A percentile compares a stretch with the other conserved stretches of the same genome.
These are phyloP conservation scores for Protonibea diacanthus DNA, from an alignment of 2,797 vertebrate species.

Conservation along the genomic window DNA sequence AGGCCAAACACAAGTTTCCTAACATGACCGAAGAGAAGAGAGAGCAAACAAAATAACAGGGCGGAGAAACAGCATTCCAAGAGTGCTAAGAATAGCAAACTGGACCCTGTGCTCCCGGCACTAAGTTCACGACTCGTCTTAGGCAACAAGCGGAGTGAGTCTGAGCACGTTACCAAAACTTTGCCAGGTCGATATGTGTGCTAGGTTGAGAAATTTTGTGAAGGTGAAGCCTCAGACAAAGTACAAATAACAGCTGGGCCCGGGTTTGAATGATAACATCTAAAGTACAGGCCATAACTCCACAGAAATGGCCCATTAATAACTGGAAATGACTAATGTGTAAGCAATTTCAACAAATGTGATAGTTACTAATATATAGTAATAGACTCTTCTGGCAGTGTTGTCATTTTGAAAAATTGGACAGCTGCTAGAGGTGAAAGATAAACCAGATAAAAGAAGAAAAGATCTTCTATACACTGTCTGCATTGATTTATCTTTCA, in stretches of 20 bases:
- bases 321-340: not conserved
- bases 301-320: not conserved
- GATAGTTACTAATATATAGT: not conserved
- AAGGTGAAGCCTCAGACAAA: not conserved
- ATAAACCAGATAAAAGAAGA: conserved; percentile 20
- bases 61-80: conserved; percentile 85
- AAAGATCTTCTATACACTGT: conserved; percentile 11
- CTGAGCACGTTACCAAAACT: conserved; percentile 56
- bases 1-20: conserved; percentile 72
- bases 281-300: not conserved
- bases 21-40: conserved; percentile 70
- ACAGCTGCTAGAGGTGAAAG: conserved; percentile 21
- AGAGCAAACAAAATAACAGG: conserved; percentile 83
- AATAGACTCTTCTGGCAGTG: not conserved
- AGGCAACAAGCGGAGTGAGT: conserved; percentile 65
- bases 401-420: conserved; percentile 13
- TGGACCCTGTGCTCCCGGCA: conserved; percentile 76
- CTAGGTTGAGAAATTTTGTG: conserved; percentile 21
- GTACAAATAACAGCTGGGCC: not conserved
- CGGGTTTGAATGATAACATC: not conserved
- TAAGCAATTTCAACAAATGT: not conserved
- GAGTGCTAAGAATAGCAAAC: conserved; percentile 85
- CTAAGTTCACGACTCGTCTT: conserved; percentile 77
- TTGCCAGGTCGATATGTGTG: conserved; percentile 38
- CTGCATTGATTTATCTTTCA: conserved; percentile 30